phyloP scores from a whole-genome alignment of 2,888 invertebrate genomes.

The Scelioninae gen. 2 region DNA sequence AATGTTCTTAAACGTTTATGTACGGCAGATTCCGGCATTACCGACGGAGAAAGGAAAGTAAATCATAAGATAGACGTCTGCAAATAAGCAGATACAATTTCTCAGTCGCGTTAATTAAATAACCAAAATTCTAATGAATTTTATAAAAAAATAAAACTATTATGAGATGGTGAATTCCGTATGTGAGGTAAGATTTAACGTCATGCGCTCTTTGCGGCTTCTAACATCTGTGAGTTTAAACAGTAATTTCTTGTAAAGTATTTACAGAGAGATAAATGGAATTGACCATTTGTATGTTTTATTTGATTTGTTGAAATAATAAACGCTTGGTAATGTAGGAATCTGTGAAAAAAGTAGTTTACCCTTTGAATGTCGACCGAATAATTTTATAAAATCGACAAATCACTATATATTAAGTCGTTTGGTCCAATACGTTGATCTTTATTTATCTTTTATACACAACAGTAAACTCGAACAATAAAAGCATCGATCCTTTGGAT shows the following conservation, averaged over 20 bases:
- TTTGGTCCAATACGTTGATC: slow-evolving; percentile 54
- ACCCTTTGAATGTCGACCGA: not conserved
- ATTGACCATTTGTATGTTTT: no score
- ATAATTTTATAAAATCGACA: slow-evolving; percentile 51
- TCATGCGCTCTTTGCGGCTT: no score
- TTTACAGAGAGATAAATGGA: no score
- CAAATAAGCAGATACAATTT: not conserved
- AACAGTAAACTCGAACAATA: slow-evolving; percentile 41
- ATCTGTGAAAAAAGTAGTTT: not conserved
- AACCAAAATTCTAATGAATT: not conserved
- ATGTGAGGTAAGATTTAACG: slow-evolving; percentile 5
- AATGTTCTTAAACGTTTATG: not conserved
- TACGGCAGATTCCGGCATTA: slow-evolving; percentile 21
- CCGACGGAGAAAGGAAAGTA: not conserved
- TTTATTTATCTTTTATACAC: slow-evolving; percentile 37
- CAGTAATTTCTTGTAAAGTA: no score
- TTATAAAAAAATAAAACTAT: not conserved
- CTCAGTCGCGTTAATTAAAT: slow-evolving; percentile 10
- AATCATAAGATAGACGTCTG: not conserved
- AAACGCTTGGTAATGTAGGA: slow-evolving; percentile 24
- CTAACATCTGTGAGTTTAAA: no score
- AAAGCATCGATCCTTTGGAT: slow-evolving; percentile 35
- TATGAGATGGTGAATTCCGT: not conserved
- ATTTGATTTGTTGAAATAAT: no score
- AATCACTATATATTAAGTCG: slow-evolving; percentile 45